phyloP scores from a whole-genome alignment of 2,797 vertebrate species.

The Corythornis leucogaster region DNA sequence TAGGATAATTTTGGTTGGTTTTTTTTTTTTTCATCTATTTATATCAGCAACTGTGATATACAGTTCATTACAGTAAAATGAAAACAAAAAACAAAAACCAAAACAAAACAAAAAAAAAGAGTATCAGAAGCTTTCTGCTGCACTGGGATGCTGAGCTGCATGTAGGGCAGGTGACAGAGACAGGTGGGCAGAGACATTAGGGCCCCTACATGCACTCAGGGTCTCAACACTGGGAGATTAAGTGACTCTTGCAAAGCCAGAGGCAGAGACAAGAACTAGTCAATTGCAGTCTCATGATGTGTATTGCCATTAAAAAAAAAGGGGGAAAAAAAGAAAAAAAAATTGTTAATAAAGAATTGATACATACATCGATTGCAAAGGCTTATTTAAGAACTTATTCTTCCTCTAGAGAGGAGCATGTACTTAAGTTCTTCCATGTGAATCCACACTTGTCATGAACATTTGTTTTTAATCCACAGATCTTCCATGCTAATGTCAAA shows the following conservation, averaged over 20 bases:
- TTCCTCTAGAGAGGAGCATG: neutral
- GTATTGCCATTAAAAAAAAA: neutral
- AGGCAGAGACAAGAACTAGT: neutral
- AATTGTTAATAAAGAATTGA: neutral
- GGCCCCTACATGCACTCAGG: rapidly evolving
- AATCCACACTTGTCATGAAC: neutral
- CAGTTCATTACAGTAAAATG: neutral
- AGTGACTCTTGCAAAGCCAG: neutral
- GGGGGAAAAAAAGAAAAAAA: neutral
- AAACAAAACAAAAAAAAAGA: neutral
- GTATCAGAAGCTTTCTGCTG: neutral
- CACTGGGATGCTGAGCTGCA: neutral
- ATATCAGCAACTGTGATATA: neutral
- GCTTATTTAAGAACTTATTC: neutral
- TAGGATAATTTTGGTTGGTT: neutral
- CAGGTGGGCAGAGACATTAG: neutral
- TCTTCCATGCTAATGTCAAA: neutral
- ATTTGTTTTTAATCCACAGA: neutral
- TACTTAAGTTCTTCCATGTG: neutral
- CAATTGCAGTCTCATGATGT: neutral
- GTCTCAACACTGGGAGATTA: neutral
- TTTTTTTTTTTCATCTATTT: neutral
- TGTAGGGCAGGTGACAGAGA: neutral
- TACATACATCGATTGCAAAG: neutral
- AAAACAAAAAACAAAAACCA: neutral